Conservation (phyloP, 2,888 invertebrate species). For the Ectemnius continuus region DNA sequence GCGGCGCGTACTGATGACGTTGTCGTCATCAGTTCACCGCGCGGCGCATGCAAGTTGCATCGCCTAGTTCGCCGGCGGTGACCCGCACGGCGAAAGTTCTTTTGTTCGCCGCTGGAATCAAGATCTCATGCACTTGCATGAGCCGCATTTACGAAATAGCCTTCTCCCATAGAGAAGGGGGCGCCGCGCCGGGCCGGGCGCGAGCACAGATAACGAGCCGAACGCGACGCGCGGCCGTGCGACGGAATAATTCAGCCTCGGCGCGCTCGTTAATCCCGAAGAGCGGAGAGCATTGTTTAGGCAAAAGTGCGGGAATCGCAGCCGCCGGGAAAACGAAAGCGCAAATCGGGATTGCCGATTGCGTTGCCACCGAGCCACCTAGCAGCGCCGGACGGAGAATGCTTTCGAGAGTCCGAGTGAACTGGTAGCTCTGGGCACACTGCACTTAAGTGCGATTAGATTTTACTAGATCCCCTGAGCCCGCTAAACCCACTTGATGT, state of each 20-base stretch:
- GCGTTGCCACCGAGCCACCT: not conserved
- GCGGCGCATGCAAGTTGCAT: slow-evolving; percentile 23
- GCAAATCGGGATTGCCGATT: not conserved
- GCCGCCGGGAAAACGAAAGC: slow-evolving; percentile 1
- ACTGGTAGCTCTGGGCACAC: too few species aligned
- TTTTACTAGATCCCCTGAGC: slow-evolving; percentile 5
- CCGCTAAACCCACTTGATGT: not conserved
- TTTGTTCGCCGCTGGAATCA: slow-evolving; percentile 68
- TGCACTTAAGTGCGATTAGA: slow-evolving; percentile 6
- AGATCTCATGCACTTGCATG: slow-evolving; percentile 66
- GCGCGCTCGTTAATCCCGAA: not conserved
- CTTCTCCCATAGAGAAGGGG: slow-evolving; percentile 28
- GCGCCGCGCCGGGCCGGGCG: too few species aligned
- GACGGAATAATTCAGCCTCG: not conserved
- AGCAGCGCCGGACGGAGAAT: not conserved
- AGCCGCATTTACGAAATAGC: slow-evolving; percentile 60
- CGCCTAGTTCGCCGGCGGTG: slow-evolving; percentile 53
- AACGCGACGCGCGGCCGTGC: not conserved
- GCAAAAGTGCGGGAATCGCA: not conserved
- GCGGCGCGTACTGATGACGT: not conserved
- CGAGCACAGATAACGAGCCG: not conserved
- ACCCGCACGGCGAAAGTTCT: slow-evolving; percentile 73
- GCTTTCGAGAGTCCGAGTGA: not conserved
- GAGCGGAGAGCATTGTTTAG: not conserved
- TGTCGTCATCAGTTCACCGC: slow-evolving; percentile 26